phyloP scores from a whole-genome alignment of 2,797 vertebrate genomes.

The Pyrrhura leucotis region DNA sequence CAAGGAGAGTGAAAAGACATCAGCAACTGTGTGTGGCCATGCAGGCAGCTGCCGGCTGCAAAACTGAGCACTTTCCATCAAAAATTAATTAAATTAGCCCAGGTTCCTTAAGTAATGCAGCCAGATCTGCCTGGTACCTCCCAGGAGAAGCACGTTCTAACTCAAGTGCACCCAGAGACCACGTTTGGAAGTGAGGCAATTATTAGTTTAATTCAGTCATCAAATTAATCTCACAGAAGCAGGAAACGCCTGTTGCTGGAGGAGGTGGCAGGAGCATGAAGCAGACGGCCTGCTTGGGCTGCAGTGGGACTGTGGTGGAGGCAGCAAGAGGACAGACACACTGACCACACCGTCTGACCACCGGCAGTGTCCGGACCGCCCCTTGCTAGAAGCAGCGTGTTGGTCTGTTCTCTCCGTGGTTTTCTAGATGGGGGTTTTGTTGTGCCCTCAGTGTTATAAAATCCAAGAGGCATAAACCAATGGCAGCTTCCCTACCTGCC shows the following conservation, averaged over 20 bases:
- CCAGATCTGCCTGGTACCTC: slow-evolving; percentile 1
- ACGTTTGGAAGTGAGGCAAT: slow-evolving; percentile 35
- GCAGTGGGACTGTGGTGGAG: neutral
- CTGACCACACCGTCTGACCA: fast-evolving
- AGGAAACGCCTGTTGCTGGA: neutral
- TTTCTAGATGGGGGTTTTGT: neutral
- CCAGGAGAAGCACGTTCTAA: slow-evolving; percentile 30
- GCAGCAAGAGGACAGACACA: neutral
- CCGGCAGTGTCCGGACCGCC: neutral
- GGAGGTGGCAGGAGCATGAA: neutral
- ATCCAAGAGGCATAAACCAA: fast-evolving
- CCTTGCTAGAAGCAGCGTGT: neutral
- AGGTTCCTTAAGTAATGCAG: slow-evolving; percentile 75
- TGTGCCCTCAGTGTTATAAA: fast-evolving
- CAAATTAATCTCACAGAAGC: slow-evolving; percentile 29
- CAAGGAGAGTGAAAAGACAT: slow-evolving; percentile 60
- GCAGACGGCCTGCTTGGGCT: neutral
- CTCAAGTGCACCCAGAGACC: neutral
- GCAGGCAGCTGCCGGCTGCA: slow-evolving; percentile 74
- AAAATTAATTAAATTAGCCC: slow-evolving; percentile 86
- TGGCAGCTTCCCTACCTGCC: neutral
- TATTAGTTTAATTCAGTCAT: slow-evolving; percentile 60
- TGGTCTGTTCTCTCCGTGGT: neutral
- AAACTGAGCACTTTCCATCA: slow-evolving; percentile 84
- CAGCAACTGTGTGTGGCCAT: slow-evolving; percentile 64